Evolutionary conservation across 2,888 invertebrate species (phyloP).

Genomic region (Lagria hirta): DNA sequence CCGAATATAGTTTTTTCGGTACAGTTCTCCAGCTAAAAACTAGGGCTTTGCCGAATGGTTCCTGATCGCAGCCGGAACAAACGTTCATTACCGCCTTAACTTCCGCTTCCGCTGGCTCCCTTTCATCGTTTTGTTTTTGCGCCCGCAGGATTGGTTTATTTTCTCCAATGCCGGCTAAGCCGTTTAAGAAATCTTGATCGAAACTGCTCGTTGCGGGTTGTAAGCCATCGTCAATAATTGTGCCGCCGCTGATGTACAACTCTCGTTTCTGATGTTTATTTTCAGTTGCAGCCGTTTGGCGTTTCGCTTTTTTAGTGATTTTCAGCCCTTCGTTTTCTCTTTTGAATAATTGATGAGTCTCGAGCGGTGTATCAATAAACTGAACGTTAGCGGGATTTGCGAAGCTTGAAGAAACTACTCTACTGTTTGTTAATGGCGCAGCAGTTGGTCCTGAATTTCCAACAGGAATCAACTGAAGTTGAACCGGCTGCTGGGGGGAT

Average conservation of each 20-base stretch:
- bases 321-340: conserved; percentile 44
- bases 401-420: conserved; percentile 51
- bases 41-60: conserved; percentile 79
- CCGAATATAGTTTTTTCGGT: conserved; percentile 72
- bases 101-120: conserved; percentile 82
- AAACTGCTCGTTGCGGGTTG: conserved; percentile 36
- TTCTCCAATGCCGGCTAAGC: conserved; percentile 71
- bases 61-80: conserved; percentile 72
- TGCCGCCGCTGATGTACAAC: conserved; percentile 67
- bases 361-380: conserved; percentile 59
- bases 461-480: conserved; percentile 38
- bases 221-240: conserved; percentile 62
- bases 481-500: conserved; percentile 26
- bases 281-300: conserved; percentile 18
- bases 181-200: conserved; percentile 61
- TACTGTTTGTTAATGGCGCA: conserved; percentile 38
- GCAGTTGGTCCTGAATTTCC: conserved; percentile 28
- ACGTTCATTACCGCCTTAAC: conserved; percentile 78
- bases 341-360: conserved; percentile 58
- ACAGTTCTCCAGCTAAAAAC: conserved; percentile 76
- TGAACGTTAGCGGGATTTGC: conserved; percentile 65
- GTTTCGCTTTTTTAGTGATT: conserved; percentile 33
- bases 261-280: conserved; percentile 65
- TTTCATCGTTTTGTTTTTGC: conserved; percentile 66
- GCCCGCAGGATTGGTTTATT: conserved; percentile 61